Evolutionary conservation across 1,140 invertebrate species (phyloP).

Genomic region (Halictus rubicundus): DNA sequence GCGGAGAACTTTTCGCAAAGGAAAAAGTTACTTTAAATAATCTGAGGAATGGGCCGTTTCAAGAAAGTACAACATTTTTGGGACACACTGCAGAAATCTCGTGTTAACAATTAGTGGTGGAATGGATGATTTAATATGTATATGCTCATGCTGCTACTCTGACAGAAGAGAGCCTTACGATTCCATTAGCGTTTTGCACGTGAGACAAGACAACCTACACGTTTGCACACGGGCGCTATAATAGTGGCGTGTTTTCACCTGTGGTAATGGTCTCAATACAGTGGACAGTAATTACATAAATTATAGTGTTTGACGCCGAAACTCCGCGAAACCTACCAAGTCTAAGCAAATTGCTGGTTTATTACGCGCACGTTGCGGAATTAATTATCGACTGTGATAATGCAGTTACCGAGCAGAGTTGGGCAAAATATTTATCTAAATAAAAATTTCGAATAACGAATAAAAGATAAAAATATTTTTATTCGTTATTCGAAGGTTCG

Average conservation of each 20-base stretch:
- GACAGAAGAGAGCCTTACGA: constrained; percentile 23
- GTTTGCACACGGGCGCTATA: constrained; percentile 13
- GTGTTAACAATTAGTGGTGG: not conserved
- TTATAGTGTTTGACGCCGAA: not conserved
- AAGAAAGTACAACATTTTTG: too few species aligned
- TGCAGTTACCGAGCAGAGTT: not conserved
- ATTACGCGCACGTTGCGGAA: not conserved
- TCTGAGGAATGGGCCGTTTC: too few species aligned
- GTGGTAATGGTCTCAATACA: constrained; percentile 15
- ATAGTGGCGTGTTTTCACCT: constrained; percentile 15
- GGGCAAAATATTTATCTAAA: too few species aligned
- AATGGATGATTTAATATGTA: not conserved
- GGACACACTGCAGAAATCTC: too few species aligned
- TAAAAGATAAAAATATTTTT: too few species aligned
- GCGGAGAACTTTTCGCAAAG: too few species aligned
- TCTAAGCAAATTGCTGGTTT: not conserved
- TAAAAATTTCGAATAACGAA: too few species aligned
- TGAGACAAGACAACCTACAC: constrained; percentile 19
- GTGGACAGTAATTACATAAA: constrained; percentile 8
- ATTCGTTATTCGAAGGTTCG: too few species aligned
- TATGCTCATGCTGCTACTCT: not conserved
- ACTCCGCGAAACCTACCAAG: not conserved
- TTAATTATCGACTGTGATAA: not conserved
- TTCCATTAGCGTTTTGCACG: constrained; percentile 30
- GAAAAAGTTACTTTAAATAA: too few species aligned